Evolutionary conservation across 2,888 invertebrate species (phyloP).

Genomic region (Ornithoptera alexandrae): DNA sequence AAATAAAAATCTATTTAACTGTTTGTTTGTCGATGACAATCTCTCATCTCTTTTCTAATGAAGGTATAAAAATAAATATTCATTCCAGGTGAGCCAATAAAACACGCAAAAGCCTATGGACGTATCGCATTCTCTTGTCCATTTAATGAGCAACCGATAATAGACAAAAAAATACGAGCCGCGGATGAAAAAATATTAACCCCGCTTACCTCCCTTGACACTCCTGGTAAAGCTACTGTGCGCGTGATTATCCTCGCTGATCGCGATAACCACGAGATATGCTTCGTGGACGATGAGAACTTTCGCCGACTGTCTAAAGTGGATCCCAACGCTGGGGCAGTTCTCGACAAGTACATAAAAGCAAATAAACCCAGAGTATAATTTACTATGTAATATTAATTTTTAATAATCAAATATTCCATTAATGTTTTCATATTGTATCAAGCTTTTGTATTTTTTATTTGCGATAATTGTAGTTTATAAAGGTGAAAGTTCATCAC

Average conservation of each 20-base stretch:
- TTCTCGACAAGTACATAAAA: constrained; percentile 87
- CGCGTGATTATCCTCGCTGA: constrained; percentile 97
- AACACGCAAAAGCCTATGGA: constrained; percentile 95
- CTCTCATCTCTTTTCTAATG: too few species aligned
- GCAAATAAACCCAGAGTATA: constrained; percentile 81
- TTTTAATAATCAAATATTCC: constrained; percentile 2
- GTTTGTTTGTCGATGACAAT: too few species aligned
- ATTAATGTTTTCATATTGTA: constrained; percentile 10
- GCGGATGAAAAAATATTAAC: constrained; percentile 89
- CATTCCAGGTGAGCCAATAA: constrained; percentile 81
- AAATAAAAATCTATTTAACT: too few species aligned
- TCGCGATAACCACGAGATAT: constrained; percentile 98
- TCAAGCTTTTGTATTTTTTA: constrained; percentile 6
- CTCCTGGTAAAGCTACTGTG: constrained; percentile 98
- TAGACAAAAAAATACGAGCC: constrained; percentile 86
- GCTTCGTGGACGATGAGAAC: constrained; percentile 98
- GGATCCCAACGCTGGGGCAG: constrained; percentile 90
- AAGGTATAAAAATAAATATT: neutral
- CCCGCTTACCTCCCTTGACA: constrained; percentile 94
- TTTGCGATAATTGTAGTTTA: constrained; percentile 15
- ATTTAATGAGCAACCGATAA: constrained; percentile 84
- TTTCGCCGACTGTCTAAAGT: constrained; percentile 92
- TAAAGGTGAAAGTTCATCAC: constrained; percentile 12
- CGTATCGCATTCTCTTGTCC: constrained; percentile 97
- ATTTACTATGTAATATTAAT: neutral